Evolutionary conservation across 1,140 invertebrate species (phyloP).

Genomic region (Kradibia gibbosae): DNA sequence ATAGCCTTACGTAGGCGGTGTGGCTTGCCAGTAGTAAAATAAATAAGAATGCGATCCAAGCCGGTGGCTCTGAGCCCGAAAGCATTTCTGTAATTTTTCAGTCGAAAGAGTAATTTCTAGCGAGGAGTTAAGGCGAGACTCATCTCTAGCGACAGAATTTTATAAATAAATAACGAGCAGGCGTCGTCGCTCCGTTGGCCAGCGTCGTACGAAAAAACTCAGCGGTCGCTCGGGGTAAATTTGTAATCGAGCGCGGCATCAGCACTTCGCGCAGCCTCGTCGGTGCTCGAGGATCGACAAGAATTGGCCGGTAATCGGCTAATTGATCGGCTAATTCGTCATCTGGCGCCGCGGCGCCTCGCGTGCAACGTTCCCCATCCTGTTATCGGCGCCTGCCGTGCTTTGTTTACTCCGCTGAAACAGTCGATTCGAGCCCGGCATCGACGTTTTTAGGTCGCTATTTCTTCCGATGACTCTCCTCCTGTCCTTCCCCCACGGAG

Average conservation of each 20-base stretch:
- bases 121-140: neutral
- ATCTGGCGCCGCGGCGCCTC: neutral
- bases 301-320: conserved; percentile 21
- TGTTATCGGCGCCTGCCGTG: neutral
- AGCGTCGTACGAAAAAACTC: too few species aligned
- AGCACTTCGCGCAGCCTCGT: neutral
- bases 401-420: neutral
- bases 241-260: neutral
- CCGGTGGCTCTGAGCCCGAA: too few species aligned
- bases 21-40: too few species aligned
- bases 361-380: neutral
- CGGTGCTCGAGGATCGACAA: neutral
- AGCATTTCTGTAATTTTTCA: too few species aligned
- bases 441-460: conserved; percentile 13
- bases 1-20: too few species aligned
- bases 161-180: conserved; percentile 12
- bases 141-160: neutral
- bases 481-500: too few species aligned
- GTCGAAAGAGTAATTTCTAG: neutral
- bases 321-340: conserved; percentile 26
- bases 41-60: too few species aligned
- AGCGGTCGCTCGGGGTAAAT: too few species aligned
- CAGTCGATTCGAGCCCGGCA: neutral
- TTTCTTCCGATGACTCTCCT: neutral
- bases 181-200: neutral